phyloP scores from a whole-genome alignment of 1,140 invertebrate species.

The Drosophila bipectinata region DNA sequence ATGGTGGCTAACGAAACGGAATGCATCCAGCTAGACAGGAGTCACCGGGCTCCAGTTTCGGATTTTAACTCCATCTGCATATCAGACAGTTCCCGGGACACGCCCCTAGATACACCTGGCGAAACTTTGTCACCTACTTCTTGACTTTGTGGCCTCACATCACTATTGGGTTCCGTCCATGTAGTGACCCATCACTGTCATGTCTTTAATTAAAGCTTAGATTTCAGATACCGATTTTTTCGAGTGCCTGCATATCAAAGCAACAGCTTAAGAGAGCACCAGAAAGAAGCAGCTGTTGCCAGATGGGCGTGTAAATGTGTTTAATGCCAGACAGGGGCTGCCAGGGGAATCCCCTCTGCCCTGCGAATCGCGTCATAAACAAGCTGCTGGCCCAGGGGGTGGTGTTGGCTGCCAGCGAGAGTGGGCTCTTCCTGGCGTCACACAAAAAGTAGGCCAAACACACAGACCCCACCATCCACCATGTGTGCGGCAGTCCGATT shows the following conservation, averaged over 20 bases:
- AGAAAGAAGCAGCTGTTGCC: slow-evolving; percentile 68
- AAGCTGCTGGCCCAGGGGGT: slow-evolving; percentile 10
- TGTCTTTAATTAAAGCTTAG: too few species aligned
- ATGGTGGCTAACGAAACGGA: slow-evolving; percentile 50
- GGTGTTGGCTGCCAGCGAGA: not conserved
- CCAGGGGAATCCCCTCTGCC: slow-evolving; percentile 28
- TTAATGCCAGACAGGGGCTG: slow-evolving; percentile 42
- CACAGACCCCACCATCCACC: slow-evolving; percentile 31
- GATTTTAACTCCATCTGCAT: slow-evolving; percentile 26
- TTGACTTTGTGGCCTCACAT: too few species aligned
- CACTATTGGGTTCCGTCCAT: too few species aligned
- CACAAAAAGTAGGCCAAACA: slow-evolving; percentile 72
- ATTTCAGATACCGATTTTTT: not conserved
- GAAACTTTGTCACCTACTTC: not conserved
- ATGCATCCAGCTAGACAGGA: slow-evolving; percentile 49
- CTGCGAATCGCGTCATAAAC: slow-evolving; percentile 40
- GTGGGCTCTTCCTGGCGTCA: slow-evolving; percentile 13
- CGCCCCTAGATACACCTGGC: not conserved
- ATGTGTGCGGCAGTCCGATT: slow-evolving; percentile 7
- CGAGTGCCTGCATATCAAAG: slow-evolving; percentile 43
- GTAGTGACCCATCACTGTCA: too few species aligned
- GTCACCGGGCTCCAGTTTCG: slow-evolving; percentile 1
- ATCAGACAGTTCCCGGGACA: slow-evolving; percentile 3
- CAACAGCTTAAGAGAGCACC: slow-evolving; percentile 36
- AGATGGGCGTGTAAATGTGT: slow-evolving; percentile 66